These are phyloP conservation scores for Panagrolaimus sp. DNA, from an alignment of 1,140 invertebrate species.

Conservation along the genomic window DNA sequence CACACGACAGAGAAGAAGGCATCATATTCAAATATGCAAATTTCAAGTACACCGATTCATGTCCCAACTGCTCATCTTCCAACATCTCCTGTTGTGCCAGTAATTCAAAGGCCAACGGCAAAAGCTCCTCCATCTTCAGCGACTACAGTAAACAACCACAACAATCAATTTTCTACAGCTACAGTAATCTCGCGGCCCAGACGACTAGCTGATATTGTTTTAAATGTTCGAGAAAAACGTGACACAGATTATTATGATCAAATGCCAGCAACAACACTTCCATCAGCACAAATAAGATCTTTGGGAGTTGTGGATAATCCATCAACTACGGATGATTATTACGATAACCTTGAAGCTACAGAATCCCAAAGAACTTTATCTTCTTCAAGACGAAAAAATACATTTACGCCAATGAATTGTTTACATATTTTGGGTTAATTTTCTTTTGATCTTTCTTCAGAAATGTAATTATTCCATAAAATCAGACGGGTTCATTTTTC, in stretches of 20 bases:
- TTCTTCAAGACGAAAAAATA: neutral
- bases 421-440: neutral
- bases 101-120: neutral
- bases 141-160: neutral
- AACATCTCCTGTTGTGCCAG: neutral
- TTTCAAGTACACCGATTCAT: neutral
- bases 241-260: slow-evolving; percentile 12
- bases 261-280: neutral
- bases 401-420: slow-evolving; percentile 1
- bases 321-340: neutral
- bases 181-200: neutral
- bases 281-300: neutral
- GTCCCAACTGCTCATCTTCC: neutral
- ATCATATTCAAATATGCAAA: neutral
- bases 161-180: neutral
- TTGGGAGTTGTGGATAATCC: neutral
- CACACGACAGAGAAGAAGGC: neutral
- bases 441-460: too few relatives aligned
- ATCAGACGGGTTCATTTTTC: too few relatives aligned
- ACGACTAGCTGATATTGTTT: neutral
- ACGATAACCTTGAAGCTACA: neutral
- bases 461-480: too few relatives aligned
- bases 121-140: neutral
- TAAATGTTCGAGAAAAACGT: neutral
- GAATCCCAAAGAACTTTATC: neutral